Percentiles rank a stretch among this genome's conserved stretches.
Evolutionary conservation across 2,797 vertebrate species (phyloP).

Genomic region (Brachyrhaphis roseni): DNA sequence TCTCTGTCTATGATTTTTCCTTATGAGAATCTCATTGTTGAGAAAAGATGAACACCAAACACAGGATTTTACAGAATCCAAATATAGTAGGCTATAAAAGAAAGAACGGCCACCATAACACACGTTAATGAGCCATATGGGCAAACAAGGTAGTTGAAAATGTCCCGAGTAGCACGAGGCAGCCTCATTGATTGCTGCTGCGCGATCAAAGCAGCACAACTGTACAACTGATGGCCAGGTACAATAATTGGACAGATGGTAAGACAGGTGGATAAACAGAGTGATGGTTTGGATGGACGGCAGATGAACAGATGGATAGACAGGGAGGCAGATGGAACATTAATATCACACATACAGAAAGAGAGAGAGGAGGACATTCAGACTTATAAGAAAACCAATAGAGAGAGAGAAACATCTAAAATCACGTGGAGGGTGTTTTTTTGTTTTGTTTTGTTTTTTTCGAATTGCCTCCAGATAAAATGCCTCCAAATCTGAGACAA

Average conservation of each 20-base stretch:
- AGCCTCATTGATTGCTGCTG: slow-evolving; percentile 18
- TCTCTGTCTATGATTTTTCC: neutral
- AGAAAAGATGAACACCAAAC: neutral
- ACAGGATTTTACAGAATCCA: neutral
- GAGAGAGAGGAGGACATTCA: slow-evolving; percentile 25
- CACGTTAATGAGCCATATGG: slow-evolving; percentile 5
- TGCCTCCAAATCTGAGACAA: neutral
- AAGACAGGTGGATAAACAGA: slow-evolving; percentile 60
- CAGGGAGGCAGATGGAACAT: slow-evolving; percentile 45
- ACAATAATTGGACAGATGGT: slow-evolving; percentile 59
- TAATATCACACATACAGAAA: slow-evolving; percentile 50
- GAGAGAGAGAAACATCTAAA: neutral
- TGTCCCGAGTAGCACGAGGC: slow-evolving; percentile 2
- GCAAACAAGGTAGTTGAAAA: neutral
- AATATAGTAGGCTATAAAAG: neutral
- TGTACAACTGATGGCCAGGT: slow-evolving; percentile 45
- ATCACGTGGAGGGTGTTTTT: no score
- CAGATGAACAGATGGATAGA: slow-evolving; percentile 63
- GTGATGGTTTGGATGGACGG: slow-evolving; percentile 44
- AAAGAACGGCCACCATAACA: neutral
- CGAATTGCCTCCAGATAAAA: neutral
- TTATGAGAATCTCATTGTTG: neutral
- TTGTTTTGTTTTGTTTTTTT: neutral
- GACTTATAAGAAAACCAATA: slow-evolving; percentile 34
- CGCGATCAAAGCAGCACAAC: slow-evolving; percentile 37